phyloP scores from a whole-genome alignment of 1,140 invertebrate genomes.

The Fopius arisanus region DNA sequence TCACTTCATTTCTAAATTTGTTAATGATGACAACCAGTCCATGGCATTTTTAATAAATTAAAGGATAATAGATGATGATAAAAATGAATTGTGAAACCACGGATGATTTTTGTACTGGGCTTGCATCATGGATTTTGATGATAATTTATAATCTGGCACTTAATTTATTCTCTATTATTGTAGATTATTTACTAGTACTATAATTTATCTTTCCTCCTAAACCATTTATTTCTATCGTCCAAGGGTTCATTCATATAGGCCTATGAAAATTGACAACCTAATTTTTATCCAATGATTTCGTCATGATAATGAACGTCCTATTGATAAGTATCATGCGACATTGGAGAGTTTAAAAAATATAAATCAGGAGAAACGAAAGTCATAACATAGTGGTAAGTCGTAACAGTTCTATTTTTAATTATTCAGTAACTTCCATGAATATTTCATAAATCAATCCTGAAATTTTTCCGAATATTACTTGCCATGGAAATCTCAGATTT shows the following conservation, averaged over 20 bases:
- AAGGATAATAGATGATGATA: neutral
- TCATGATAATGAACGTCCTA: conserved; percentile 9
- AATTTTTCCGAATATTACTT: too few species aligned
- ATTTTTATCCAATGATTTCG: conserved; percentile 13
- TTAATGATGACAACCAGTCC: neutral
- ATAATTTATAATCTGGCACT: conserved; percentile 22
- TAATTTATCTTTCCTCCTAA: conserved; percentile 6
- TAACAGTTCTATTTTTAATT: too few species aligned
- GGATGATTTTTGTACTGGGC: neutral
- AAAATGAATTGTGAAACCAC: neutral
- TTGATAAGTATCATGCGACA: neutral
- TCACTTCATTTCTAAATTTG: neutral
- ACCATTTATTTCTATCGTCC: neutral
- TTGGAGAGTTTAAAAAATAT: neutral
- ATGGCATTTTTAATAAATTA: neutral
- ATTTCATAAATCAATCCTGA: too few species aligned
- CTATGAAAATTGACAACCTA: conserved; percentile 32
- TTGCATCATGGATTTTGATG: conserved; percentile 4
- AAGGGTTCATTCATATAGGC: conserved; percentile 15
- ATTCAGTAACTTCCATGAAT: too few species aligned
- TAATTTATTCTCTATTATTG: conserved; percentile 22
- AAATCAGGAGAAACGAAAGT: neutral
- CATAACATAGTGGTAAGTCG: neutral
- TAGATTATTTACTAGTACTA: neutral
- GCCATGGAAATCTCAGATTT: too few species aligned